These are phyloP conservation scores for Epizoanthus scotinus DNA, from an alignment of 92 coral and sea anemone genomes.

Conservation along the genomic window DNA sequence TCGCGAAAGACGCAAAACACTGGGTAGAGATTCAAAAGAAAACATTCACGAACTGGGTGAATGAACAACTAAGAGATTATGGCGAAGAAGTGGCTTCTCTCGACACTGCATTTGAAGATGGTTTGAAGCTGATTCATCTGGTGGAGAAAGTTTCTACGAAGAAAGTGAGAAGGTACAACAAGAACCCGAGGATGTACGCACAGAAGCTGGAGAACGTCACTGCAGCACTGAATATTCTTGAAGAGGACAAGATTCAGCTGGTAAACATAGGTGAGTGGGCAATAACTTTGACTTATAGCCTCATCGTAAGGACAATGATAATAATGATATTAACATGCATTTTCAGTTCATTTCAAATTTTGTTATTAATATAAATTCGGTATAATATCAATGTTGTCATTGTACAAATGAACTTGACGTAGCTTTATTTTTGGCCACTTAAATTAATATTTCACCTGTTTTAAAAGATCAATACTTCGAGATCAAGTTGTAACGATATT, in stretches of 20 bases:
- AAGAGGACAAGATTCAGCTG: slow-evolving; percentile 85
- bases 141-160: slow-evolving; percentile 91
- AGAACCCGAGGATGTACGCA: slow-evolving; percentile 79
- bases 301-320: neutral
- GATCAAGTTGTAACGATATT: no score
- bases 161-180: slow-evolving; percentile 67
- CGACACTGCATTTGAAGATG: slow-evolving; percentile 85
- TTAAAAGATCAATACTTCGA: no score
- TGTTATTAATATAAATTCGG: no score
- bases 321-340: no score
- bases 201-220: slow-evolving; percentile 94
- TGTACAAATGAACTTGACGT: no score
- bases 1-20: slow-evolving; percentile 80
- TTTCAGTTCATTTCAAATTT: no score
- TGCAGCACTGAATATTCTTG: slow-evolving; percentile 74
- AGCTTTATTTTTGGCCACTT: no score
- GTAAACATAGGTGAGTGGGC: slow-evolving; percentile 97
- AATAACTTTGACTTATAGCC: neutral
- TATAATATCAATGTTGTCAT: no score
- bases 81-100: slow-evolving; percentile 79
- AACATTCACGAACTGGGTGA: slow-evolving; percentile 95
- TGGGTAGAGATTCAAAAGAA: slow-evolving; percentile 92
- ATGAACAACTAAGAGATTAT: slow-evolving; percentile 70
- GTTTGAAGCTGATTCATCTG: slow-evolving; percentile 74
- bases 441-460: no score